Base-by-base conservation (phyloP, 2,888 invertebrate species). In the Conchocele bisecta region DNA sequence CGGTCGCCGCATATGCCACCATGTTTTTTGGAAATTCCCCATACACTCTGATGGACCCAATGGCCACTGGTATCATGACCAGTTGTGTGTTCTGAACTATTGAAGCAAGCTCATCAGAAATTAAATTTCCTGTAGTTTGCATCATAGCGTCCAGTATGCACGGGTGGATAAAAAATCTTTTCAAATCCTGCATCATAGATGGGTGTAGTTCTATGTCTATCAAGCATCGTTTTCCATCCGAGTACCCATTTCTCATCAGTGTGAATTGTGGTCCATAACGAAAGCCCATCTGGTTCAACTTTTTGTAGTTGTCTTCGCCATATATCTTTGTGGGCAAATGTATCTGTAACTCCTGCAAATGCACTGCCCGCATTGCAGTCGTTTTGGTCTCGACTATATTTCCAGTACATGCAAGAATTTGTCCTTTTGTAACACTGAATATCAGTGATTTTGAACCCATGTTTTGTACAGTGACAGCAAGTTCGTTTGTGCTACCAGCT, bases 71-170 rank as follows among this genome's bases (percentile, higher is more conserved):
- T n/a, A n/a, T n/a, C n/a, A n/a, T n/a, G n/a, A n/a, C n/a, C n/a
- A n/a, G n/a, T n/a, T n/a, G n/a, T n/a, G n/a, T n/a, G n/a, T n/a
- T n/a, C n/a, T n/a, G n/a, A n/a, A n/a, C n/a, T n/a, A n/a, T n/a
- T n/a, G n/a, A n/a, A n/a, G n/a, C n/a, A n/a, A n/a, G n/a, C n/a
- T n/a, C n/a, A n/a, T n/a, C n/a, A n/a, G n/a, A n/a, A n/a, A n/a
- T n/a, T n/a, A n/a, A n/a, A n/a, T n/a, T n/a, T n/a, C n/a, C n/a
- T n/a, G n/a, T n/a, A n/a, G n/a, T n/a, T n/a, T 67, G 67, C 26
- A 44, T 0, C 29, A 51, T 51, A 13, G 28, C 51, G 28, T 67
- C 67, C 20, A 67, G 33, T 15, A 67, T 50, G 28, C 26, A 33
- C 15, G 67, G 67, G 41, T 67, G 67, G 7, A 60, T 31, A 13